Evolutionary conservation across 92 coral and sea anemone genomes (phyloP), one percentile per base, ranked within the genome.

Genomic region (Siderastrea radians): DNA sequence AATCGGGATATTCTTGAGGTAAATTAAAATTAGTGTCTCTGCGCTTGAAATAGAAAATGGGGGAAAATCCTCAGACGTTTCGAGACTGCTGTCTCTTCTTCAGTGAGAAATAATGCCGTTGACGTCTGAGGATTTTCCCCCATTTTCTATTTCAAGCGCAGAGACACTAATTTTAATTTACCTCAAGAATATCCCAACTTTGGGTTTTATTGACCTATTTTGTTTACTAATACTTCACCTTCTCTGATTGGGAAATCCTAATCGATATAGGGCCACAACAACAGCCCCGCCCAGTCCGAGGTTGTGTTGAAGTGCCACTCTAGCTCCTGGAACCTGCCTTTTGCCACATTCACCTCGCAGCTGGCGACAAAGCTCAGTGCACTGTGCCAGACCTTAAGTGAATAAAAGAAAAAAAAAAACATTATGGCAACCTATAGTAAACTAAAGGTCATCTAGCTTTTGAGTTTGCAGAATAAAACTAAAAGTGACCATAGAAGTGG

Each of bases 241-340:
- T 68, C 85, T 80, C 75, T 93, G 88, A 74, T 82, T 75, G 3
- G 99, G 99, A 81, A 97, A 97, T 44, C 98, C 99, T 52, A 94
- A 72, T 64, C 86, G 95, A 86, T 97, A 97, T 9, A 96, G 73
- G 7, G 95, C 99, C 50, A 97, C 98, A 5, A 97, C 96, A 60
- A 97, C 99, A 52, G 99, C 99, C 7, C 99, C 98, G 4, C 99
- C 99, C 75, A 97, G 77, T 49, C 99, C 99, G 62, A 97, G 90
- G 87, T 97, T 97, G 64, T 97, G 99, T 78, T 97, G 99, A 14
- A 97, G 93, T 1, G 93, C 99, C 10, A 97, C 84, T 43, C 82
- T 91, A 4, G 99, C 99, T n/a, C 94, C 96, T 12, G 98, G 91
- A 16, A 97, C 99, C 70, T 97, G 99, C 16, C 99, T 91, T 88